Percentiles rank a stretch among this genome's conserved stretches.
These are phyloP conservation scores for Labroides dimidiatus DNA, from an alignment of 2,797 vertebrate species.

Conservation along the genomic window DNA sequence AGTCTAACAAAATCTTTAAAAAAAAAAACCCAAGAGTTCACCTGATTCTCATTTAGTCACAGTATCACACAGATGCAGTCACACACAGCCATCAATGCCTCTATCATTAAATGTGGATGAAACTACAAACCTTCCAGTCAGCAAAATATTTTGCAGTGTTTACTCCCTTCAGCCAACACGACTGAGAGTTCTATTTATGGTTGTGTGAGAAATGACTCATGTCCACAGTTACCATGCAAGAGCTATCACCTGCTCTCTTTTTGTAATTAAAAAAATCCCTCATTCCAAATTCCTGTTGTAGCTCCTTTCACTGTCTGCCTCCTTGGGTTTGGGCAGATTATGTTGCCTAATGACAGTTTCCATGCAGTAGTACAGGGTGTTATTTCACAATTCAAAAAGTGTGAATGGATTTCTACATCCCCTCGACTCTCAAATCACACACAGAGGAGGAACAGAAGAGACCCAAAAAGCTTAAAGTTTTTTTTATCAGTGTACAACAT, in stretches of 20 bases:
- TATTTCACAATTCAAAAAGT: slow-evolving; percentile 42
- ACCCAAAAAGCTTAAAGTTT: slow-evolving; percentile 10
- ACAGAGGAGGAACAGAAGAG: slow-evolving; percentile 9
- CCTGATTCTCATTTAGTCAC: slow-evolving; percentile 5
- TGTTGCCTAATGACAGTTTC: slow-evolving; percentile 43
- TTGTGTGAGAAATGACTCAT: slow-evolving; percentile 39
- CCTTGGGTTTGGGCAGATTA: slow-evolving; percentile 27
- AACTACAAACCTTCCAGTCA: slow-evolving; percentile 27
- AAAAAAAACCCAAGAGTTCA: too few relatives aligned
- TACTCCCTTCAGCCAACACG: slow-evolving; percentile 30
- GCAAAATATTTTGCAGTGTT: slow-evolving; percentile 37
- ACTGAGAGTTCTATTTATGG: slow-evolving; percentile 32
- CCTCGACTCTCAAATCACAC: slow-evolving; percentile 39
- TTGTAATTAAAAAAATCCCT: slow-evolving; percentile 48
- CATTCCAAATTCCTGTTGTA: slow-evolving; percentile 38
- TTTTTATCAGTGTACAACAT: slow-evolving; percentile 10
- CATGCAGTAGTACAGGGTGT: slow-evolving; percentile 14
- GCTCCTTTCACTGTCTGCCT: slow-evolving; percentile 31
- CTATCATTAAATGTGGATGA: slow-evolving; percentile 30
- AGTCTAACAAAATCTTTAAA: too few relatives aligned
- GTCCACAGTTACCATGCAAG: slow-evolving; percentile 41
- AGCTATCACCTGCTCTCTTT: slow-evolving; percentile 44
- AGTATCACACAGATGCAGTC: slow-evolving; percentile 22
- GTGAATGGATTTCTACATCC: slow-evolving; percentile 51
- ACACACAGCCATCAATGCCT: slow-evolving; percentile 18